phyloP scores from a whole-genome alignment of 1,140 invertebrate genomes.

The Cepaea nemoralis region DNA sequence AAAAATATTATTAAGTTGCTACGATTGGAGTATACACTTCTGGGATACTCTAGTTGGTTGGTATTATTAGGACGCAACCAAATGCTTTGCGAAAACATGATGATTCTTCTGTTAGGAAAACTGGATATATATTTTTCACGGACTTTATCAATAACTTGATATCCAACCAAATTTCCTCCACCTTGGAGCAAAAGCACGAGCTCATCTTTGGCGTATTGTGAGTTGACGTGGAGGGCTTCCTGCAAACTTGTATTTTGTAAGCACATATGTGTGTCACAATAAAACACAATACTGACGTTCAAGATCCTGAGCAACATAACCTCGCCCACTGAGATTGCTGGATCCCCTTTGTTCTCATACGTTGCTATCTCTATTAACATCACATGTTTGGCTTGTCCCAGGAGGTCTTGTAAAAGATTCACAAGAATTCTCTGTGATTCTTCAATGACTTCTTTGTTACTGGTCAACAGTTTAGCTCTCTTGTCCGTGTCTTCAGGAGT shows the following conservation, averaged over 20 bases:
- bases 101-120: constrained; percentile 36
- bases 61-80: constrained; percentile 3
- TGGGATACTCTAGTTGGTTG: not conserved
- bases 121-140: constrained; percentile 14
- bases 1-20: constrained; percentile 47
- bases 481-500: constrained; percentile 3
- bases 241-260: not conserved
- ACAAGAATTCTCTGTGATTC: constrained; percentile 46
- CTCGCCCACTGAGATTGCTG: constrained; percentile 48
- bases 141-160: constrained; percentile 17
- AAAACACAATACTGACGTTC: constrained; percentile 41
- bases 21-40: constrained; percentile 39
- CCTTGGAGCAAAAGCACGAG: constrained; percentile 48
- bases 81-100: constrained; percentile 50
- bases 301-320: constrained; percentile 35
- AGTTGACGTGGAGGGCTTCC: not conserved
- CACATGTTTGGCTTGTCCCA: constrained; percentile 36
- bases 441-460: constrained; percentile 29
- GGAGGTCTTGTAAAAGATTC: constrained; percentile 34
- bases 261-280: constrained; percentile 34
- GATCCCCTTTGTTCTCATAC: constrained; percentile 51
- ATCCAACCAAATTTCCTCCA: constrained; percentile 51
- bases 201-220: constrained; percentile 21
- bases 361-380: constrained; percentile 46
- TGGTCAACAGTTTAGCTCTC: constrained; percentile 16